Evolutionary conservation across 2,888 invertebrate species (phyloP), one percentile per base, ranked within the genome.

Genomic region (Boloria euphrosyne): DNA sequence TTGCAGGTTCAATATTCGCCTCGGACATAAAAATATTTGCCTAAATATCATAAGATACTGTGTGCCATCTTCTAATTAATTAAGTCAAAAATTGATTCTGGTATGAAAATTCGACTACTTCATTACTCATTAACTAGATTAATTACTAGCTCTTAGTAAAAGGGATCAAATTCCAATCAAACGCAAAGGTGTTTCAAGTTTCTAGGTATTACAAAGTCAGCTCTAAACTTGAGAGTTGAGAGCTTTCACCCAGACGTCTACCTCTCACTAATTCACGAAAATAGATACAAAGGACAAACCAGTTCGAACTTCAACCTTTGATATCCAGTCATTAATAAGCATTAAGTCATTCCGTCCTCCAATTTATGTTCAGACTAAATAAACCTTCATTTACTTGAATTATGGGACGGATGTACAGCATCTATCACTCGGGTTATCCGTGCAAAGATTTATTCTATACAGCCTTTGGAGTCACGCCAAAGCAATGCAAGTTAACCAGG

Each of bases 391-490:
- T 66, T 66, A 51, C 50, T 10, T 55, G 65, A 68, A 62, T 65
- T 51, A 60, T 60, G 43, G 53, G 43, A 6, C 53, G 52, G 16
- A 46, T 61, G 51, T 64, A 17, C 27, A 43, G 54, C 65, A 67
- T 67, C 57, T 65, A 67, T 69, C 69, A 66, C 65, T 57, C 65
- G 47, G 62, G 71, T 65, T 67, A 69, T 71, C 71, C 71, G 65
- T 50, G 22, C 31, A 18, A 58, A 67, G 70, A 70, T 70, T 70
- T 70, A 70, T 66, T 62, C 46, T 61, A 49, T 62, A 66, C 60
- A 66, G 49, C 54, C 58, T 63, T 65, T 70, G 70, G 70, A 65
- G 51, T 38, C 14, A 49, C 43, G 70, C 70, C 70, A 70, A 67
- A 62, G 62, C 59, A 65, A 58, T 59, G 64, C 65, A 68, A 54